These are phyloP conservation scores for Dicycla oo DNA, from an alignment of 2,888 invertebrate genomes.

Conservation along the genomic window DNA sequence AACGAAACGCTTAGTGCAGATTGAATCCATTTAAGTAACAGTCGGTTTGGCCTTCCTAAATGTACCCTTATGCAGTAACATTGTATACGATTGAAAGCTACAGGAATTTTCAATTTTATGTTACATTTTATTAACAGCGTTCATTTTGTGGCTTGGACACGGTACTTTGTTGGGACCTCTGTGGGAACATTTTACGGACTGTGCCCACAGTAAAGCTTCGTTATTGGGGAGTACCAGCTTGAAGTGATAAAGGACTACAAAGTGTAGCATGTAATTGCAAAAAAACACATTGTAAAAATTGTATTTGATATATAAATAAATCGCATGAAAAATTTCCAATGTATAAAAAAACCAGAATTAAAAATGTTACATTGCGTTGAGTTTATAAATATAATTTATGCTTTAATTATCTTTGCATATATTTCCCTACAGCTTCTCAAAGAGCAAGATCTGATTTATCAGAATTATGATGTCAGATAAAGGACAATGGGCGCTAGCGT, in stretches of 20 bases:
- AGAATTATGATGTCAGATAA: too few relatives aligned
- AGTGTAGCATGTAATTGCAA: conserved; percentile 12
- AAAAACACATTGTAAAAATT: conserved; percentile 11
- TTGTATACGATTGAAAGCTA: conserved; percentile 63
- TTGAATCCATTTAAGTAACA: conserved; percentile 89
- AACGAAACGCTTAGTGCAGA: conserved; percentile 90
- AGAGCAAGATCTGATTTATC: conserved; percentile 1
- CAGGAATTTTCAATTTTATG: conserved; percentile 71
- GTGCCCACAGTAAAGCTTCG: conserved; percentile 55
- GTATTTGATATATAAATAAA: background rate
- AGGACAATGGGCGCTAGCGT: too few relatives aligned
- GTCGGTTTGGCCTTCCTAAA: conserved; percentile 79
- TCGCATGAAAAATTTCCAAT: background rate
- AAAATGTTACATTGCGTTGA: too few relatives aligned
- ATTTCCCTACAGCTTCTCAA: conserved; percentile 4
- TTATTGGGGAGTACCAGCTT: conserved; percentile 43
- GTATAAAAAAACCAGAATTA: too few relatives aligned
- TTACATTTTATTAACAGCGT: conserved; percentile 66
- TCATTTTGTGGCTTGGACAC: conserved; percentile 52
- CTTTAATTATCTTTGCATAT: background rate
- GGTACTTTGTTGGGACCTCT: conserved; percentile 49
- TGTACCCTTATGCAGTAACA: conserved; percentile 75
- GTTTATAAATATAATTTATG: background rate
- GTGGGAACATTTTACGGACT: conserved; percentile 52
- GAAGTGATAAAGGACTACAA: conserved; percentile 27